A percentile compares a stretch with the other conserved stretches of the same genome.
These are phyloP conservation scores for Rhodophaea formosa DNA, from an alignment of 2,888 invertebrate genomes.

Conservation along the genomic window DNA sequence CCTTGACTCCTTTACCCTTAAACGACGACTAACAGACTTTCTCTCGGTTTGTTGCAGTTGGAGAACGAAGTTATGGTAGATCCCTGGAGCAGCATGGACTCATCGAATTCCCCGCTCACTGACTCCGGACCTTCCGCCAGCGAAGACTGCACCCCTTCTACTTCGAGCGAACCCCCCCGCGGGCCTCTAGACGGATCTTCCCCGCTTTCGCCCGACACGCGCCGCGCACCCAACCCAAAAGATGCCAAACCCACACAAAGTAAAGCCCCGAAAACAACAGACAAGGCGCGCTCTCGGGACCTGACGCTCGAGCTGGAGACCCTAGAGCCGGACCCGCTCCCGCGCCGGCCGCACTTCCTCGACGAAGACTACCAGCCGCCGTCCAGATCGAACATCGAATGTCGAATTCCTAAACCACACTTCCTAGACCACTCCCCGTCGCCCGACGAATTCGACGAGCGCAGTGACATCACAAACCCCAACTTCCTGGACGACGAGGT, in stretches of 20 bases:
- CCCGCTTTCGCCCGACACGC: slow-evolving; percentile 55
- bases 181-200: slow-evolving; percentile 51
- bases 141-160: slow-evolving; percentile 75
- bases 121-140: slow-evolving; percentile 77
- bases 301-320: slow-evolving; percentile 68
- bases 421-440: slow-evolving; percentile 77
- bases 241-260: slow-evolving; percentile 52
- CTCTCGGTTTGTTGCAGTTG: slow-evolving; percentile 72
- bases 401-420: slow-evolving; percentile 77
- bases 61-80: slow-evolving; percentile 81
- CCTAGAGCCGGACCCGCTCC: slow-evolving; percentile 57
- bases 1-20: slow-evolving; percentile 50
- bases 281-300: slow-evolving; percentile 70
- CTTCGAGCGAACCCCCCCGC: slow-evolving; percentile 64
- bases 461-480: slow-evolving; percentile 73
- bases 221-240: slow-evolving; percentile 61
- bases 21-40: slow-evolving; percentile 30
- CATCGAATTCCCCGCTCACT: slow-evolving; percentile 76
- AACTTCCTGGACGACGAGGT: slow-evolving; percentile 74
- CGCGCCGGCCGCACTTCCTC: slow-evolving; percentile 82
- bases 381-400: slow-evolving; percentile 75
- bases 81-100: slow-evolving; percentile 81
- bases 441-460: slow-evolving; percentile 76
- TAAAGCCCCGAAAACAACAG: slow-evolving; percentile 50
- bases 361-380: slow-evolving; percentile 83